Percentiles rank a stretch among this genome's conserved stretches.
Conservation (phyloP, 2,888 invertebrate genomes). For the Schizaphis graminum region DNA sequence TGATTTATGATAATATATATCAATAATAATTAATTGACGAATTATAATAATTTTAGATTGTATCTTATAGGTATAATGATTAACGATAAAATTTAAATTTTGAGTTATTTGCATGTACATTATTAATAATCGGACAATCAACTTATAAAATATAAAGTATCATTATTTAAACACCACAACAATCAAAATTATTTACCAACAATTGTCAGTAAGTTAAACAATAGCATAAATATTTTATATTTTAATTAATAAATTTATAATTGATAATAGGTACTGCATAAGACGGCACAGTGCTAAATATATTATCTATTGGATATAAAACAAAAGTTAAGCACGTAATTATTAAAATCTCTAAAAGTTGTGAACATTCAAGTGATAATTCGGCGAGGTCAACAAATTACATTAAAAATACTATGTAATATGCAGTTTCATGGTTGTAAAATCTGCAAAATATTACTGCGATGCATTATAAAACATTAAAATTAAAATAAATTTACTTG, state of each 20-base stretch:
- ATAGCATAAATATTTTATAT: background rate
- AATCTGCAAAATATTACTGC: background rate
- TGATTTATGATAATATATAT: conserved; percentile 10
- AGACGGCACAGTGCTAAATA: background rate
- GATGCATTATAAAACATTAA: background rate
- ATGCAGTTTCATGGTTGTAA: background rate
- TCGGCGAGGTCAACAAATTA: background rate
- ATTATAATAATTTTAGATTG: conserved; percentile 21
- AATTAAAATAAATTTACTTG: background rate
- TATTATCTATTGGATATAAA: background rate
- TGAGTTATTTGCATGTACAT: background rate
- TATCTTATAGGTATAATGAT: background rate
- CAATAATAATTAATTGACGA: conserved; percentile 20
- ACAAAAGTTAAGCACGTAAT: background rate
- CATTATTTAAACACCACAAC: background rate
- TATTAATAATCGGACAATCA: background rate
- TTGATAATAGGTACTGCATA: background rate
- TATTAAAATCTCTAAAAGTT: background rate
- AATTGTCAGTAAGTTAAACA: background rate
- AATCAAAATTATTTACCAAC: background rate
- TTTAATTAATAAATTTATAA: background rate
- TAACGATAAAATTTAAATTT: conserved; percentile 4
- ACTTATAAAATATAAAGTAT: background rate
- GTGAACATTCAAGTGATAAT: background rate
- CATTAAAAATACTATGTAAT: background rate